Evolutionary conservation across 1,140 invertebrate genomes (phyloP), one percentile per base, ranked within the genome.

Genomic region (Hydropsyche tenuis): DNA sequence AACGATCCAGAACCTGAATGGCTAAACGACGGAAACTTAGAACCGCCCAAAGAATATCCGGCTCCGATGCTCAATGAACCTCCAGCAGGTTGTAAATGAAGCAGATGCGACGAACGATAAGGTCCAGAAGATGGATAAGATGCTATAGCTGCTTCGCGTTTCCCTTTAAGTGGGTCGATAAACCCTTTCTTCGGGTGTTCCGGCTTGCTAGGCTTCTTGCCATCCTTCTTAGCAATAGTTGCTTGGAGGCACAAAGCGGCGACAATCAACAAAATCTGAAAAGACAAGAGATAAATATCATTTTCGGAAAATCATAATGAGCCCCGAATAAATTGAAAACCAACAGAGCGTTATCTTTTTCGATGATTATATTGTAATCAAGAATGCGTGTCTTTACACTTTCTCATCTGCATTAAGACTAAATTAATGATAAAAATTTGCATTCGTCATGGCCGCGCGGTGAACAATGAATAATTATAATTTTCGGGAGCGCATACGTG

Each of bases 51-150:
- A 18, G 74, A 73, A 46, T 73, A 75, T 72, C 74, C 74, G 5
- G 73, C 73, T 48, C 76, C 75, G 48, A 77, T 69, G 73, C 62
- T 77, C 22, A 77, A 74, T 12, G 75, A 74, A 25, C 66, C 72
- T 20, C 73, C 73, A 12, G 37, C 69, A 1, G 73, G 69, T 30
- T 74, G 75, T 2, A 75, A 48, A 20, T 74, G 69, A 45, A 77
- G 27, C 12, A 66, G 12, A n/a, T 72, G 69, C 0, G 75, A 69
- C 0, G 69, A 72, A 18, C 48, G n/a, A 9, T 73, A 73, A 25
- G 73, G 22, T 27, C 65, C 72, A 66, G 20, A 68, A n/a, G 42
- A 64, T 11, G 60, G 53, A 65, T 76, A 76, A 0, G 74, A 63
- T 20, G 1, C 1, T 0, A 77, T 12, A 0, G 75, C 62, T 30